Percentiles rank a stretch among this genome's conserved stretches.
phyloP scores from a whole-genome alignment of 2,113 vertebrate species.

The Elachura formosa region DNA sequence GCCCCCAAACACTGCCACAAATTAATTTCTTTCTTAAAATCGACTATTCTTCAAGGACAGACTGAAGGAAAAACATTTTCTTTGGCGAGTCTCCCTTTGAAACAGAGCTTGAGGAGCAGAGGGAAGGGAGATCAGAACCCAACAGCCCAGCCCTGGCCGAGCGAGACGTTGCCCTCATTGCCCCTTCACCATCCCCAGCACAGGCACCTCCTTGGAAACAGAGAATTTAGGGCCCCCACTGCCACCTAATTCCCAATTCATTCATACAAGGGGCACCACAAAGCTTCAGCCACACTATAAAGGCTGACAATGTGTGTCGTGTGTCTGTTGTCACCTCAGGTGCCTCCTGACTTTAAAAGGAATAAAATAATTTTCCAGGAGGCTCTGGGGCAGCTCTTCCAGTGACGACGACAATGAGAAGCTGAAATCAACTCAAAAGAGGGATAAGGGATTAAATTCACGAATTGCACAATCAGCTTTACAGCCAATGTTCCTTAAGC shows the following conservation, averaged over 20 bases:
- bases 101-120: not conserved
- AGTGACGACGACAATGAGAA: not conserved
- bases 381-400: not conserved
- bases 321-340: not conserved
- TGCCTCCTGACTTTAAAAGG: not conserved
- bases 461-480: not conserved
- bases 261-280: not conserved
- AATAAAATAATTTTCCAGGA: not conserved
- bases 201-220: rapidly evolving
- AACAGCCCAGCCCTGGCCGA: not conserved
- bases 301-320: not conserved
- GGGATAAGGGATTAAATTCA: not conserved
- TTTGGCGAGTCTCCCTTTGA: not conserved
- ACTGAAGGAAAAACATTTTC: not conserved
- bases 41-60: not conserved
- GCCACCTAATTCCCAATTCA: not conserved
- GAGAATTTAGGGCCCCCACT: not conserved
- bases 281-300: not conserved
- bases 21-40: not conserved
- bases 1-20: not conserved
- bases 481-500: not conserved
- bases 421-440: not conserved
- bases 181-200: not conserved
- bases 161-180: not conserved
- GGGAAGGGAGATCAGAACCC: not conserved